phyloP scores from a whole-genome alignment of 2,113 vertebrate genomes.

The Rhinolophus sinicus region DNA sequence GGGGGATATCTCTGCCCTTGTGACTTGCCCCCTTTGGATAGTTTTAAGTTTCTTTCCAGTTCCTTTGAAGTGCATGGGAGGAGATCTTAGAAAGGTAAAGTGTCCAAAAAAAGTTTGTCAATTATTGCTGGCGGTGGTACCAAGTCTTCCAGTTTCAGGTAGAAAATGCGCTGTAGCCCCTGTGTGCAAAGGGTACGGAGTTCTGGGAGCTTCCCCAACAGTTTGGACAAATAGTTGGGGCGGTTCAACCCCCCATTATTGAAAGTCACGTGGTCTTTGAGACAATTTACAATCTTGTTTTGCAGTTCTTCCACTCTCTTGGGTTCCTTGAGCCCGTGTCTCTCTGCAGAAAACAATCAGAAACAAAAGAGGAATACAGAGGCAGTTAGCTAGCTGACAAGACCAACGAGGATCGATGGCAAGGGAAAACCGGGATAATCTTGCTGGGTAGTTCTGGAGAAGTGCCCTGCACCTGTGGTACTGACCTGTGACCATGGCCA shows the following conservation, averaged over 20 bases:
- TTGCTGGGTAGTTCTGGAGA: neutral
- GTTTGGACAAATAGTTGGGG: constrained; percentile 99
- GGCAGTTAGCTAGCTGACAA: constrained; percentile 62
- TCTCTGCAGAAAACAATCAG: constrained; percentile 84
- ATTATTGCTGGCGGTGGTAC: constrained; percentile 99
- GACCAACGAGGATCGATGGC: neutral
- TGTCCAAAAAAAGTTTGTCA: constrained; percentile 99
- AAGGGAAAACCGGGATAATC: neutral
- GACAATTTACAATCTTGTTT: constrained; percentile 99
- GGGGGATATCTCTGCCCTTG: constrained; percentile 75
- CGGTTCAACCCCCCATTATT: constrained; percentile 97
- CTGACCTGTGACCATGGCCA: constrained; percentile 99
- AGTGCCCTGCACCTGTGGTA: constrained; percentile 42
- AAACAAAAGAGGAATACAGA: constrained; percentile 71
- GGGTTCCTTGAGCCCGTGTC: constrained; percentile 98
- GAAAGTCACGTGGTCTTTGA: constrained; percentile 99
- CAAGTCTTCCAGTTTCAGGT: constrained; percentile 99
- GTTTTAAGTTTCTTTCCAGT: constrained; percentile 74
- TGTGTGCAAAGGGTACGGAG: constrained; percentile 99
- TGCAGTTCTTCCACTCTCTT: constrained; percentile 99
- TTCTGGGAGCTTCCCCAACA: constrained; percentile 99
- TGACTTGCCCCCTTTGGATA: constrained; percentile 75
- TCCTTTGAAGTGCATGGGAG: constrained; percentile 78
- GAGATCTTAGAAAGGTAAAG: constrained; percentile 94
- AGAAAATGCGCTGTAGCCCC: constrained; percentile 99